Evolutionary conservation across 2,888 invertebrate species (phyloP), one percentile per base, ranked within the genome.

Genomic region (Drosophila mimica): DNA sequence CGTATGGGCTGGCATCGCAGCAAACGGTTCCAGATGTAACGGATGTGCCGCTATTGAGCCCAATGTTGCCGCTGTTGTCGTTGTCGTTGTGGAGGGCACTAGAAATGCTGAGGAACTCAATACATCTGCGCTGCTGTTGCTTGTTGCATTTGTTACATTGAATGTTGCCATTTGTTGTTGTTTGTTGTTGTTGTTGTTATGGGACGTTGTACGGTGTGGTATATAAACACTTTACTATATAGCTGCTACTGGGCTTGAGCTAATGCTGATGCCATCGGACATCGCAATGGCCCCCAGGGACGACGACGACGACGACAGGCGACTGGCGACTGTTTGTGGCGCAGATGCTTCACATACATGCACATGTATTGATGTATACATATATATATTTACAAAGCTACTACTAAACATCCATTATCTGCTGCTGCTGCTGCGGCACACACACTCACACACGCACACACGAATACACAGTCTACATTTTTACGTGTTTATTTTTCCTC

Each of bases 81-180:
- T 43, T 53, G 88, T 73, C 6, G 89, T 75, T 51, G 82, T 79
- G 68, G 91, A 82, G 69, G 92, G 92, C 81, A 92, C 75, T 63
- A 92, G 61, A 76, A 91, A 91, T 49, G 91, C 72, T 48, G 90
- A 84, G 63, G 81, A 82, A 76, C 85, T 90, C 78, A 91, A 79
- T 61, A 91, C 87, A 87, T 92, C 90, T 72, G 91, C 83, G 83
- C 80, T 75, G 75, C 70, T 83, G 66, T 76, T 76, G 64, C 60
- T 68, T 61, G 74, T 43, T 60, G 69, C 69, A 73, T 76, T 79
- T 62, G 78, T 66, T 59, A 80, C 79, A 79, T 91, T 92, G 66
- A 77, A 92, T 79, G 91, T 87, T 70, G 91, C 91, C 91, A 91
- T 91, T 89, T 85, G 86, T 72, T 79, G 60, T 54, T n/a, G 28